Conservation (phyloP, 2,888 invertebrate genomes). For the Yponomeuta cagnagella region DNA sequence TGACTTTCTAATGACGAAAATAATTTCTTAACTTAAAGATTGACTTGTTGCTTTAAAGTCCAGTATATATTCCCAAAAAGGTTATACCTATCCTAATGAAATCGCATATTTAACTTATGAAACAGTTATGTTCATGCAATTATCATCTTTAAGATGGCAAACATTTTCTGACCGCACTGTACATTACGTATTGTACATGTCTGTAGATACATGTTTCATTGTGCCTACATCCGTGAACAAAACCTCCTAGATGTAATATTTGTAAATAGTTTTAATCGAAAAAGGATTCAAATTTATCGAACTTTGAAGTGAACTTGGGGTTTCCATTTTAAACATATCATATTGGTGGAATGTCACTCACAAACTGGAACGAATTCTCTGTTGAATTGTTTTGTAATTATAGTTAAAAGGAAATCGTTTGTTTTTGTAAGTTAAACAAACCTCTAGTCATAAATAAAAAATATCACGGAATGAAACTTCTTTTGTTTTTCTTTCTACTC, state of each 20-base stretch:
- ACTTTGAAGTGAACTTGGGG: slow-evolving; percentile 43
- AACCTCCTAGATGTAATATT: slow-evolving; percentile 13
- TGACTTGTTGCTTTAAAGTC: too few relatives aligned
- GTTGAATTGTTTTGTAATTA: slow-evolving; percentile 58
- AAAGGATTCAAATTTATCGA: slow-evolving; percentile 25
- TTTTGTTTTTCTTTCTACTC: slow-evolving; percentile 5
- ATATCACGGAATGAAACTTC: slow-evolving; percentile 50
- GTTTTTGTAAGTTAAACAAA: slow-evolving; percentile 79
- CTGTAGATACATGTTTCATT: slow-evolving; percentile 47
- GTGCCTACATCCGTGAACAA: slow-evolving; percentile 52
- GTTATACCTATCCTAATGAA: too few relatives aligned
- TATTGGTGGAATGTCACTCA: slow-evolving; percentile 39
- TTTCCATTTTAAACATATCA: slow-evolving; percentile 74
- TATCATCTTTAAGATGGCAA: too few relatives aligned
- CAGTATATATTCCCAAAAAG: too few relatives aligned
- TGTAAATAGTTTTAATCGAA: slow-evolving; percentile 28
- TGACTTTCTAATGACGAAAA: too few relatives aligned
- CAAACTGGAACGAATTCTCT: slow-evolving; percentile 38
- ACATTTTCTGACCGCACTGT: not conserved
- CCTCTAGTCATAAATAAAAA: slow-evolving; percentile 83
- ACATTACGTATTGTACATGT: slow-evolving; percentile 8
- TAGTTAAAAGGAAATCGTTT: slow-evolving; percentile 47
- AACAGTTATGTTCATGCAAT: too few relatives aligned
- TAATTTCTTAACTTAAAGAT: too few relatives aligned
- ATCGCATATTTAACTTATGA: too few relatives aligned